Percentiles rank a stretch among this genome's conserved stretches.
Evolutionary conservation across 2,888 invertebrate species (phyloP).

Genomic region (Lathronympha strigana): DNA sequence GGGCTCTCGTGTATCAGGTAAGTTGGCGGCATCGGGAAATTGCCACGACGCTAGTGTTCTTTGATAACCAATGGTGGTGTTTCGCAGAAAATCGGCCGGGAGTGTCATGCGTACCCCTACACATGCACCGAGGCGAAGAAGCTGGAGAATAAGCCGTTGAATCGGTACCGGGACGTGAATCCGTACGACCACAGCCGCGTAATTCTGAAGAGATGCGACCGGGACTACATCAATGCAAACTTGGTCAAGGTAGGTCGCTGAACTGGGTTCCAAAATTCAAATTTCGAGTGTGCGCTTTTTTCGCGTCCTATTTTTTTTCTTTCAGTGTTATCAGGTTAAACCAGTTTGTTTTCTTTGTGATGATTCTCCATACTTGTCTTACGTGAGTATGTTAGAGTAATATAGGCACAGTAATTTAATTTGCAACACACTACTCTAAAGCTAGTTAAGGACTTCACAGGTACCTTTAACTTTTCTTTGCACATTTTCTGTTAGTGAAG

Average conservation of each 20-base stretch:
- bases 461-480: too few species aligned
- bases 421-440: too few species aligned
- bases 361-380: too few species aligned
- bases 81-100: constrained; percentile 89
- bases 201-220: constrained; percentile 87
- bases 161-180: constrained; percentile 97
- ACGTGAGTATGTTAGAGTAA: too few species aligned
- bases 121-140: constrained; percentile 89
- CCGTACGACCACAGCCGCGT: constrained; percentile 98
- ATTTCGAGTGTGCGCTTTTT: neutral
- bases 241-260: constrained; percentile 87
- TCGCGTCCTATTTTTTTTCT: neutral
- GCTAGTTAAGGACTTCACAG: too few species aligned
- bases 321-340: neutral
- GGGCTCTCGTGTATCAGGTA: constrained; percentile 90
- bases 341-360: too few species aligned
- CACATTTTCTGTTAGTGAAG: too few species aligned
- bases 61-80: constrained; percentile 38
- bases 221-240: constrained; percentile 98
- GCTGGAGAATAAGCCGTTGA: constrained; percentile 91
- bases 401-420: too few species aligned
- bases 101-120: constrained; percentile 86
- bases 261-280: constrained; percentile 21
- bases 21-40: constrained; percentile 49
- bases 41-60: constrained; percentile 40